Conservation (phyloP, 2,888 invertebrate species). For the Andrena marginata region DNA sequence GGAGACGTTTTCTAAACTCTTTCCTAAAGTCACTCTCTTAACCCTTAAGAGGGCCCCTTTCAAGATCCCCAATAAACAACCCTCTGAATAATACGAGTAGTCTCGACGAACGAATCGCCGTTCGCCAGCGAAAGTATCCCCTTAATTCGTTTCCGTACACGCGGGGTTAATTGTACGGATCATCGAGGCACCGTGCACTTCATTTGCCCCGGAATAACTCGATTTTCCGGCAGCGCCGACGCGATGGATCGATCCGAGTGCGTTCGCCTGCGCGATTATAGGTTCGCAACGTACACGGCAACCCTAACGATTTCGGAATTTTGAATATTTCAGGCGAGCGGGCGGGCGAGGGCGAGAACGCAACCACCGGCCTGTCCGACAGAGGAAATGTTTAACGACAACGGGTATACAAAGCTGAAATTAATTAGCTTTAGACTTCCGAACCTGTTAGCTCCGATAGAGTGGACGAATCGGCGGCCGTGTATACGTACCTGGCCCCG, state of each 20-base stretch:
- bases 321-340: slow-evolving; percentile 47
- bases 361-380: slow-evolving; percentile 47
- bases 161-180: neutral
- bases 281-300: slow-evolving; percentile 13
- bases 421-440: slow-evolving; percentile 61
- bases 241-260: slow-evolving; percentile 20
- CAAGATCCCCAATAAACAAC: no score
- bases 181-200: neutral
- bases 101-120: neutral
- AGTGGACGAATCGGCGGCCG: slow-evolving; percentile 27
- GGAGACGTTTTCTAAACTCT: no score
- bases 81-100: neutral
- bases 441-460: slow-evolving; percentile 40
- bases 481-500: slow-evolving; percentile 36
- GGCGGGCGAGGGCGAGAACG: neutral
- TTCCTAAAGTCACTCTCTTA: no score
- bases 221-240: neutral
- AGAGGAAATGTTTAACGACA: slow-evolving; percentile 57
- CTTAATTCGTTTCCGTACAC: neutral
- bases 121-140: neutral
- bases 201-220: slow-evolving; percentile 1
- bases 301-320: slow-evolving; percentile 51
- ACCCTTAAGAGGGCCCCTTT: no score
- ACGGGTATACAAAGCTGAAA: slow-evolving; percentile 50
- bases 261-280: slow-evolving; percentile 3